Evolutionary conservation across 2,797 vertebrate genomes (phyloP).

Genomic region (Notolabrus celidotus): DNA sequence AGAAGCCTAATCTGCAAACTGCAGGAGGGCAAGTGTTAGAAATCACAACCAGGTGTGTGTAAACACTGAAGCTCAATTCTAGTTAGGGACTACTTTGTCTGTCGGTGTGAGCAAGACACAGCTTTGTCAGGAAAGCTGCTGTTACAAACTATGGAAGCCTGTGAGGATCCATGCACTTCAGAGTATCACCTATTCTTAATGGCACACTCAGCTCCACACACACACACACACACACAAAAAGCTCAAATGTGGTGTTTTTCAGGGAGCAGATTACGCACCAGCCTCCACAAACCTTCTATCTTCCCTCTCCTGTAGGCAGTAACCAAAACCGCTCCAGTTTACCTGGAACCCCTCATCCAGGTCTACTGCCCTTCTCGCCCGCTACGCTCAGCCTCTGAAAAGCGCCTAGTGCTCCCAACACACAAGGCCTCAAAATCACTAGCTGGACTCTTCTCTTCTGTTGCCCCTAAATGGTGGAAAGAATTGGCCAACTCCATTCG

Average conservation of each 20-base stretch:
- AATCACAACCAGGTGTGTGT: constrained; percentile 54
- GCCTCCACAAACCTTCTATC: background rate
- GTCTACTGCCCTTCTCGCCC: no score
- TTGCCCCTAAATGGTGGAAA: no score
- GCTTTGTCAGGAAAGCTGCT: background rate
- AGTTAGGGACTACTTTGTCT: background rate
- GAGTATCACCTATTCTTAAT: background rate
- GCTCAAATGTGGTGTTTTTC: background rate
- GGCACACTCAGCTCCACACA: background rate
- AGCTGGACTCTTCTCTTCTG: no score
- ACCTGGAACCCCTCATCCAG: no score
- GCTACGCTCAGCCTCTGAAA: no score
- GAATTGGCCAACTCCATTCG: no score
- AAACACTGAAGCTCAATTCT: constrained; percentile 28
- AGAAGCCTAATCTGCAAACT: no score
- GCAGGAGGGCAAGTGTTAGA: constrained; percentile 38
- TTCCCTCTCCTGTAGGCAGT: constrained; percentile 8
- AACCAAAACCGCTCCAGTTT: no score
- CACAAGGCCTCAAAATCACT: no score
- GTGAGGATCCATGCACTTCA: background rate
- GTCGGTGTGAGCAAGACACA: background rate
- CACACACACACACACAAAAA: background rate
- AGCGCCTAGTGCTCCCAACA: no score
- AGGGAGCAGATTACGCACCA: background rate
- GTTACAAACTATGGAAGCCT: constrained; percentile 11